These are phyloP conservation scores for Drosophila limbata DNA, from an alignment of 2,888 invertebrate genomes.

Conservation along the genomic window DNA sequence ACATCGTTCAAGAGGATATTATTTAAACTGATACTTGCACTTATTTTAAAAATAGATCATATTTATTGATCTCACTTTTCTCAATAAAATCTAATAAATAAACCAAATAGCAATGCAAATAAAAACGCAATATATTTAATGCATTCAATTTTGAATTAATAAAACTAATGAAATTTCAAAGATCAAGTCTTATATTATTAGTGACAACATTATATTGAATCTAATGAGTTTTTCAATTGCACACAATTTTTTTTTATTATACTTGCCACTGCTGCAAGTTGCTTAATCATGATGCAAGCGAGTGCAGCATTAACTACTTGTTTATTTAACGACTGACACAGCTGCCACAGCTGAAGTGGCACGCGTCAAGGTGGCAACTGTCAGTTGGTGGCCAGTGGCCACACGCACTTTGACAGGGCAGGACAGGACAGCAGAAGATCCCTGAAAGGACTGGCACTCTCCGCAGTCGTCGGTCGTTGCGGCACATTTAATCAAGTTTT, in stretches of 20 bases:
- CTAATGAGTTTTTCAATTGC: background rate
- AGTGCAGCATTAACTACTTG: slow-evolving; percentile 46
- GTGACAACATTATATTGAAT: background rate
- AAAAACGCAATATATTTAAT: too few relatives aligned
- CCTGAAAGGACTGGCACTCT: slow-evolving; percentile 45
- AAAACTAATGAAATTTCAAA: background rate
- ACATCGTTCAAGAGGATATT: too few relatives aligned
- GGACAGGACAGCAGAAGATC: slow-evolving; percentile 55
- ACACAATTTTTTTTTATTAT: background rate
- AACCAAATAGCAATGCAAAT: too few relatives aligned
- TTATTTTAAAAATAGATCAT: too few relatives aligned
- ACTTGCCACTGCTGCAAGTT: background rate
- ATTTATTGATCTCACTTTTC: too few relatives aligned
- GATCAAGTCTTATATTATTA: background rate
- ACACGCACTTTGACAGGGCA: slow-evolving; percentile 72
- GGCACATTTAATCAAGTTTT: slow-evolving; percentile 80
- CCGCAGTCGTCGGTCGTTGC: slow-evolving; percentile 40
- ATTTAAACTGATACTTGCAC: too few relatives aligned
- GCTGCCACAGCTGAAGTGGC: slow-evolving; percentile 48
- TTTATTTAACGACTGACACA: slow-evolving; percentile 63
- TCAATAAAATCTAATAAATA: too few relatives aligned
- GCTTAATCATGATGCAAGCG: slow-evolving; percentile 55
- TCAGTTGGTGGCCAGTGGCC: slow-evolving; percentile 69
- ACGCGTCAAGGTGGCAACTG: slow-evolving; percentile 75
- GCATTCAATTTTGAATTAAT: background rate